A percentile compares a stretch with the other conserved stretches of the same genome.
phyloP scores from a whole-genome alignment of 2,888 invertebrate species.

The Chloroclysta siterata region DNA sequence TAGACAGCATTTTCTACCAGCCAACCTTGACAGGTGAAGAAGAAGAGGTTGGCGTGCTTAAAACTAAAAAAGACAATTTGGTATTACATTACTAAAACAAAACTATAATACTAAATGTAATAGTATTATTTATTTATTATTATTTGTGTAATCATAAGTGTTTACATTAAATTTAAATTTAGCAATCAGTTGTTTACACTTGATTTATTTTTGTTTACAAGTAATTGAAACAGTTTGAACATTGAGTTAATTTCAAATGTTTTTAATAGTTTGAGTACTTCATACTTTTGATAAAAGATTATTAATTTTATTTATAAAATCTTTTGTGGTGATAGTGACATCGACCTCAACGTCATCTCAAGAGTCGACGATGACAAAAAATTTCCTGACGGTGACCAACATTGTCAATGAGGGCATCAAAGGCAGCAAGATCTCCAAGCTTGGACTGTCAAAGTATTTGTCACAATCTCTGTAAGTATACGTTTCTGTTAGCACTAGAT shows the following conservation, averaged over 20 bases:
- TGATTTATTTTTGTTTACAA: background rate
- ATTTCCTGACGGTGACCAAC: slow-evolving; percentile 85
- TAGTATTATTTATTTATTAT: too few species aligned
- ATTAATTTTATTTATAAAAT: slow-evolving; percentile 16
- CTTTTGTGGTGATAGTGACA: slow-evolving; percentile 65
- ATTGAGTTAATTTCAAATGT: background rate
- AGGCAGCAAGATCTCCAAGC: slow-evolving; percentile 90
- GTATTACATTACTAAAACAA: too few species aligned
- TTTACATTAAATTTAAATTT: background rate
- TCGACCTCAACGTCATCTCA: slow-evolving; percentile 54
- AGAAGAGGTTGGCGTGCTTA: too few species aligned
- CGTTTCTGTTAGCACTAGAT: background rate
- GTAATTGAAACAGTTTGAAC: background rate
- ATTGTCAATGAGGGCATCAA: slow-evolving; percentile 90
- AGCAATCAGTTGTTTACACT: background rate
- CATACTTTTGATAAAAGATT: background rate
- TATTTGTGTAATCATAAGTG: background rate
- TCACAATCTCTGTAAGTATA: slow-evolving; percentile 92
- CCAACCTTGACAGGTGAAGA: too few species aligned
- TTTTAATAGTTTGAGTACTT: background rate
- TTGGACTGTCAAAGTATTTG: slow-evolving; percentile 90
- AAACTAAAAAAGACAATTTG: too few species aligned
- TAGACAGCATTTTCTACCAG: too few species aligned
- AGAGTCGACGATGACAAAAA: slow-evolving; percentile 83
- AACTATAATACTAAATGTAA: too few species aligned